Evolutionary conservation across 1,140 invertebrate species (phyloP).

Genomic region (Chrysomallon squamiferum): DNA sequence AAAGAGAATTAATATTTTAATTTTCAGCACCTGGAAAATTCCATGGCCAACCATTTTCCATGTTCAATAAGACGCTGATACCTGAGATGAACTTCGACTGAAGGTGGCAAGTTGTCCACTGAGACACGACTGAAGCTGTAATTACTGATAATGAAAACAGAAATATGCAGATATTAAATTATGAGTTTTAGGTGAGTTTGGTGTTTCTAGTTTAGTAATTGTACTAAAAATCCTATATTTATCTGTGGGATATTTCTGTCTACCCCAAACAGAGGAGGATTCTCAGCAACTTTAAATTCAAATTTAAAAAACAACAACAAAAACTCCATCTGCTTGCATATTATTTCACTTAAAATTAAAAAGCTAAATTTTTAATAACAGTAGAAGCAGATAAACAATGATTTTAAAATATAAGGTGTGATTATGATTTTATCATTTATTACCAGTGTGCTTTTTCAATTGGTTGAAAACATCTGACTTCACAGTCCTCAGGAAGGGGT

Average conservation of each 20-base stretch:
- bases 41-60: conserved; percentile 53
- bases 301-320: too few species aligned
- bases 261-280: too few species aligned
- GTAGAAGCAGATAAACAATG: too few species aligned
- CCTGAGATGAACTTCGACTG: conserved; percentile 46
- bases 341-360: too few species aligned
- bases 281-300: too few species aligned
- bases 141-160: conserved; percentile 1
- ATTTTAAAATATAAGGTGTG: too few species aligned
- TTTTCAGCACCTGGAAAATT: conserved; percentile 38
- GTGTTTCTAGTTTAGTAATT: neutral
- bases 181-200: conserved; percentile 4
- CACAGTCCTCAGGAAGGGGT: conserved; percentile 80
- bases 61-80: conserved; percentile 48
- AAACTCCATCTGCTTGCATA: too few species aligned
- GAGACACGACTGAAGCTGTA: conserved; percentile 20
- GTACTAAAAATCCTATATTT: too few species aligned
- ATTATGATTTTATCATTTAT: neutral
- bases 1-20: neutral
- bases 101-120: conserved; percentile 34
- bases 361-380: too few species aligned
- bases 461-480: conserved; percentile 80
- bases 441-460: conserved; percentile 69
- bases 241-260: too few species aligned
- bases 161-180: too few species aligned